Base-by-base conservation (phyloP, 2,113 vertebrate genomes). In the Chionis minor region DNA sequence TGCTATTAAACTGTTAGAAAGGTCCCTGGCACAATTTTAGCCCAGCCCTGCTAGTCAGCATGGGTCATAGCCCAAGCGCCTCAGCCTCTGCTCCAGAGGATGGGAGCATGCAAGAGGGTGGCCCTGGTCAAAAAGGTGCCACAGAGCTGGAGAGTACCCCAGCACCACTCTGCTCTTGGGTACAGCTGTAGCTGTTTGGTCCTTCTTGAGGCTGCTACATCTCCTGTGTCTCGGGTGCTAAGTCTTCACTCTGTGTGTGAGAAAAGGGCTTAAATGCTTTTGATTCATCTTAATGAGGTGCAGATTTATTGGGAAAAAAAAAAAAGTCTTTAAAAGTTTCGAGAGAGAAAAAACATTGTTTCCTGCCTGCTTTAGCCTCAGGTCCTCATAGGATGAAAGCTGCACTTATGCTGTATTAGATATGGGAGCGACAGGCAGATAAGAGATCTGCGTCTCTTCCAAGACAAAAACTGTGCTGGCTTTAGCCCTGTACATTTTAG, bases 351-450 rank as follows among this genome's bases (percentile, higher is more conserved):
- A 91, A 92, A 33, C 16, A 52, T 75, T 72, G 16, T 84, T 89
- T 96, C 77, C 84, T 94, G 78, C 27, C 70, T 77, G 33, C 35
- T 85, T 89, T 96, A 87, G 77, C 90, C 94, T 95, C 38, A 52
- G 92, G 93, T 91, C 38, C 51, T 96, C 77, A 61, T 20, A 85
- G 84, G 54, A 95, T 79, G 44, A 72, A 96, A 90, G 78, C 75
- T 59, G 12, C 33, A n/a, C 79, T 81, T 94, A 69, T 61, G 54
- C 33, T 80, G 8, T 82, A 65, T 94, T 81, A 92, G 84, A 23
- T 91, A 90, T 32, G 40, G 66, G 35, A 94, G 58, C 70, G 85
- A 82, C 70, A 69, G 2, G 32, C 22, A 94, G 84, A 95, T 93
- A 91, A 95, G 66, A 75, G 74, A 80, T 93, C 45, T 82, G 26